Evolutionary conservation across 2,113 vertebrate species (phyloP).

Genomic region (Gallinago undulata): DNA sequence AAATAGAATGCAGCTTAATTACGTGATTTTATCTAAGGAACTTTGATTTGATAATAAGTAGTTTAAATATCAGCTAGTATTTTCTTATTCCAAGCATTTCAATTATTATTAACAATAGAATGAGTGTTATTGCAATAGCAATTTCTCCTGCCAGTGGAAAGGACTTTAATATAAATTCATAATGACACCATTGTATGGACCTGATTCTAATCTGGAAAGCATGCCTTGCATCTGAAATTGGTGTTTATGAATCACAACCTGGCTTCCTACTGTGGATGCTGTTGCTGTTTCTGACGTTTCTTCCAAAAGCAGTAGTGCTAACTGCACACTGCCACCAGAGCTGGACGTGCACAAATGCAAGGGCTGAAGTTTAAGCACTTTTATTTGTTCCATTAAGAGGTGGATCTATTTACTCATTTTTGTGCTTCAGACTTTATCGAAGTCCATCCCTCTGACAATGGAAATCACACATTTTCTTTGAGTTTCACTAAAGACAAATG

Average conservation of each 20-base stretch:
- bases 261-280: not conserved
- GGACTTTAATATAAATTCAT: conserved; percentile 36
- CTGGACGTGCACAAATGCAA: not conserved
- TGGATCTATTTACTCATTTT: not conserved
- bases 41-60: conserved; percentile 58
- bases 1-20: conserved; percentile 60
- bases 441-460: not conserved
- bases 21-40: conserved; percentile 51
- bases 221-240: not conserved
- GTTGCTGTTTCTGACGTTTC: not conserved
- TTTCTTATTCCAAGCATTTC: conserved; percentile 52
- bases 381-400: not conserved
- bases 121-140: not conserved
- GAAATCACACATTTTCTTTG: not conserved
- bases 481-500: not conserved
- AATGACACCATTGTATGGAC: conserved; percentile 4
- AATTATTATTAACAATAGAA: conserved; percentile 35
- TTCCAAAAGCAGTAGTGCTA: not conserved
- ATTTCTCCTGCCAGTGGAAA: conserved; percentile 34
- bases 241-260: not conserved
- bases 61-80: conserved; percentile 38
- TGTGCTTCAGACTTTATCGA: not conserved
- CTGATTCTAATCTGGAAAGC: conserved; percentile 11
- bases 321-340: not conserved
- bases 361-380: not conserved